Evolutionary conservation across 1,140 invertebrate genomes (phyloP).

Genomic region (Caenorhabditis latens): DNA sequence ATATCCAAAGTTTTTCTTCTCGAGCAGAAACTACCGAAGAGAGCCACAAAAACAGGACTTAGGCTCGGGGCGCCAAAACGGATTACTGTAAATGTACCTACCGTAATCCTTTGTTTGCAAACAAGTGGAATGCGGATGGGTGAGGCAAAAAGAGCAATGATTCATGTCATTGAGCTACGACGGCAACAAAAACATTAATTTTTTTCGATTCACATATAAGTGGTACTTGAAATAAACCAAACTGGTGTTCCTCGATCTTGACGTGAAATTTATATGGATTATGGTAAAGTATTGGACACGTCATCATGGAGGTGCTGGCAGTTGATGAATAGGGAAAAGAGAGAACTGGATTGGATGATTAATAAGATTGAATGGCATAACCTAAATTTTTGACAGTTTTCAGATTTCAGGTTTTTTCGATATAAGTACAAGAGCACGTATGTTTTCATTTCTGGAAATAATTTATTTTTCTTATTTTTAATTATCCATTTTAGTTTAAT

Average conservation of each 20-base stretch:
- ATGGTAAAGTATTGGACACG: not conserved
- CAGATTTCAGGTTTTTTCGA: too few species aligned
- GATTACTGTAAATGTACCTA: conserved; percentile 52
- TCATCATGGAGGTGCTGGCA: not conserved
- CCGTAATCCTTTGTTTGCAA: conserved; percentile 47
- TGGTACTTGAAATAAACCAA: conserved; percentile 42
- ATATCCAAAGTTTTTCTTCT: conserved; percentile 11
- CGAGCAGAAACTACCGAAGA: not conserved
- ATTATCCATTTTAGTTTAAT: too few species aligned
- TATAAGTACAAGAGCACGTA: too few species aligned
- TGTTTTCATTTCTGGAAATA: too few species aligned
- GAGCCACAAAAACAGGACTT: conserved; percentile 24
- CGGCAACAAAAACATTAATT: conserved; percentile 14
- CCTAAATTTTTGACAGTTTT: too few species aligned
- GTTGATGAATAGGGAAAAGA: too few species aligned
- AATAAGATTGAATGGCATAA: too few species aligned
- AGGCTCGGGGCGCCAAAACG: conserved; percentile 14
- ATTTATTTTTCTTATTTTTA: too few species aligned
- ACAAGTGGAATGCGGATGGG: conserved; percentile 40
- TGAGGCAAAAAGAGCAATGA: conserved; percentile 37
- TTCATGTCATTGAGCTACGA: conserved; percentile 33
- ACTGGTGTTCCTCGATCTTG: conserved; percentile 1
- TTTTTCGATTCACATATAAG: not conserved
- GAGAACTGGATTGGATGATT: too few species aligned
- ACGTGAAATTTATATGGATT: conserved; percentile 8